Percentiles rank a stretch among this genome's conserved stretches.
Conservation (phyloP, 2,113 vertebrate genomes). For the Oryzias javanicus region DNA sequence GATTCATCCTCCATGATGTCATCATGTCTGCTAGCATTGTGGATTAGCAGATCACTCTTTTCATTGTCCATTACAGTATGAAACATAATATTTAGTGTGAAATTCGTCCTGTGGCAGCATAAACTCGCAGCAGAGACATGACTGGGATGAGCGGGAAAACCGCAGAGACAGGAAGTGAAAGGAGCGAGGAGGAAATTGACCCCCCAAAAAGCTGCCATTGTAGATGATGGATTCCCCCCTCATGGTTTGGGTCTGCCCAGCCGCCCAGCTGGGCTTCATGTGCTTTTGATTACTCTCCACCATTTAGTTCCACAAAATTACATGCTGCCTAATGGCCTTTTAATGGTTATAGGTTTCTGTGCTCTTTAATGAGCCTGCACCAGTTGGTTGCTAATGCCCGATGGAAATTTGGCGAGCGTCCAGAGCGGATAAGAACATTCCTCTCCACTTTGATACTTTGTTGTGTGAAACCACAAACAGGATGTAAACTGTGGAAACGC, state of each 20-base stretch:
- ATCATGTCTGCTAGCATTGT: not conserved
- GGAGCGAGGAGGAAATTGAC: slow-evolving; percentile 83
- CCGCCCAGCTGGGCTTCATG: slow-evolving; percentile 99
- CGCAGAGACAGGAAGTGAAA: slow-evolving; percentile 63
- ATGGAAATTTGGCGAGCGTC: slow-evolving; percentile 92
- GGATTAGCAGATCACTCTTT: not conserved
- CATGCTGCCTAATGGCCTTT: slow-evolving; percentile 99
- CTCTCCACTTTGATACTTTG: slow-evolving; percentile 85
- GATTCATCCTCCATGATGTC: not conserved
- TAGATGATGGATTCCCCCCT: slow-evolving; percentile 94
- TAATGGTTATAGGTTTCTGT: slow-evolving; percentile 99
- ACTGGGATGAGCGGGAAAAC: slow-evolving; percentile 34
- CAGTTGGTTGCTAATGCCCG: slow-evolving; percentile 98
- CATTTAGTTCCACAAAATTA: slow-evolving; percentile 99
- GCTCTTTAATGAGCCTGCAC: slow-evolving; percentile 98
- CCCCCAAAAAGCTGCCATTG: slow-evolving; percentile 88
- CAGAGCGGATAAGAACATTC: slow-evolving; percentile 82
- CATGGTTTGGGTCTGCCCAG: slow-evolving; percentile 96
- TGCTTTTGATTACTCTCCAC: slow-evolving; percentile 99
- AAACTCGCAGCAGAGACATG: slow-evolving; percentile 31
- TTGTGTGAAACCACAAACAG: slow-evolving; percentile 79
- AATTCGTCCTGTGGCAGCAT: not conserved
- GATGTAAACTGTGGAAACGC: slow-evolving; percentile 51
- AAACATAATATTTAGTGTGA: not conserved
- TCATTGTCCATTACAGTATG: slow-evolving; percentile 8